Evolutionary conservation across 2,888 invertebrate genomes (phyloP), one percentile per base, ranked within the genome.

Genomic region (Sycophila texana): DNA sequence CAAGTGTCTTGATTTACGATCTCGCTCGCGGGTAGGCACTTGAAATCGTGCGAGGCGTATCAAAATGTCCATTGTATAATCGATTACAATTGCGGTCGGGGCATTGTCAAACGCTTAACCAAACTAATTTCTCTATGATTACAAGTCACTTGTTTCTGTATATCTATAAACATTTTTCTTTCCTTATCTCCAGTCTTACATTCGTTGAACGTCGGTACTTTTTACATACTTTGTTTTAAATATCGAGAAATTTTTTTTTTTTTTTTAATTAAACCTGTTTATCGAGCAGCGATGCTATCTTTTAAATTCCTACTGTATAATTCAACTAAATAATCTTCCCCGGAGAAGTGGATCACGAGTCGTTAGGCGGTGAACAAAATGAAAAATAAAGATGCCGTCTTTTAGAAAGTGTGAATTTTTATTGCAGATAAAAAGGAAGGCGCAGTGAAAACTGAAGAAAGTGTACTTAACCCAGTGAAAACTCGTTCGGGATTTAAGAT

Each of bases 1-100:
- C 76, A 63, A 80, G 66, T 57, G 68, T 58, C 80, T 73, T 77
- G 80, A 77, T 80, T 80, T 80, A 80, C 73, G 16, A 39, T 39
- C 39, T 39, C 53, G 51, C 51, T 20, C 22, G 30, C 74, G 39
- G 20, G 47, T n/a, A 5, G 66, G 14, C 65, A 58, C 68, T 73
- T 65, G 67, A 71, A 60, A 66, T 67, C 51, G 55, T 47, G 18
- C 60, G 67, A 47, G 49, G 57, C 61, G 16, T 73, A 72, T 72
- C 60, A 47, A 66, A 26, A 18, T 20, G 20, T 47, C 26, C 65
- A 72, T 72, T 30, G 53, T 39, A 20, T 30, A 49, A 20, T 13
- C 39, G 30, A 14, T 55, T 39, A 22, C 65, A 75, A 67, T 61
- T 49, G 60, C 30, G 16, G 12, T 4, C n/a, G 51, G 26, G 63